Conservation (phyloP, 2,113 vertebrate genomes). For the Cynoglossus semilaevis region DNA sequence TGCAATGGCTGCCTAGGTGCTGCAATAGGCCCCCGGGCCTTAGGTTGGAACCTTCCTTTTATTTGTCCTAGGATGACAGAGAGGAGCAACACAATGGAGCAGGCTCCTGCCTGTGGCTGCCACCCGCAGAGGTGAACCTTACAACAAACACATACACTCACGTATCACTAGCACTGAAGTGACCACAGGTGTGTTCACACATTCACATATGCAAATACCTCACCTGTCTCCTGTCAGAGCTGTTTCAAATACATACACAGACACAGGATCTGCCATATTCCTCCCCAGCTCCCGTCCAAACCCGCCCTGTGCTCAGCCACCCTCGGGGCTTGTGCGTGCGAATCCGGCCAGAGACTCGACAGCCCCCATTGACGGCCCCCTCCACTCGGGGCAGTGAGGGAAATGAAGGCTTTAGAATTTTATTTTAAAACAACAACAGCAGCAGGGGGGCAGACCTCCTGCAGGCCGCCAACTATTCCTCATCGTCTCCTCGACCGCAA, state of each 20-base stretch:
- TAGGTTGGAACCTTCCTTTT: slow-evolving; percentile 10
- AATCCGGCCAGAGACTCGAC: slow-evolving; percentile 67
- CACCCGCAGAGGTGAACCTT: slow-evolving; percentile 44
- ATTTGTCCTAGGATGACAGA: slow-evolving; percentile 39
- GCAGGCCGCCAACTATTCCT: slow-evolving; percentile 54
- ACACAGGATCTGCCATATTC: slow-evolving; percentile 28
- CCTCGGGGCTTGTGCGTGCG: slow-evolving; percentile 76
- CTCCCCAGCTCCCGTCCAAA: slow-evolving; percentile 33
- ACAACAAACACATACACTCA: slow-evolving; percentile 58
- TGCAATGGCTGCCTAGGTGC: too few relatives aligned
- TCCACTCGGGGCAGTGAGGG: slow-evolving; percentile 65
- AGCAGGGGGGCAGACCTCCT: slow-evolving; percentile 69
- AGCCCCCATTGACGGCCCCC: slow-evolving; percentile 54
- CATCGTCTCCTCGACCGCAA: slow-evolving; percentile 62
- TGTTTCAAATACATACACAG: slow-evolving; percentile 46
- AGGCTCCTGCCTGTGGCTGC: slow-evolving; percentile 26
- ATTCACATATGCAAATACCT: slow-evolving; percentile 60
- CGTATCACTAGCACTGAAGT: slow-evolving; percentile 48
- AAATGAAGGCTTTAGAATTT: slow-evolving; percentile 83
- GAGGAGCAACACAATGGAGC: slow-evolving; percentile 16
- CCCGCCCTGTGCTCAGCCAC: slow-evolving; percentile 50
- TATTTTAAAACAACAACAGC: slow-evolving; percentile 79
- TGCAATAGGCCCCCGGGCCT: too few relatives aligned
- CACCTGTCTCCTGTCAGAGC: slow-evolving; percentile 58
- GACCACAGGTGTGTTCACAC: slow-evolving; percentile 65